phyloP scores from a whole-genome alignment of 2,888 invertebrate genomes.

The Allolobophora icterica region DNA sequence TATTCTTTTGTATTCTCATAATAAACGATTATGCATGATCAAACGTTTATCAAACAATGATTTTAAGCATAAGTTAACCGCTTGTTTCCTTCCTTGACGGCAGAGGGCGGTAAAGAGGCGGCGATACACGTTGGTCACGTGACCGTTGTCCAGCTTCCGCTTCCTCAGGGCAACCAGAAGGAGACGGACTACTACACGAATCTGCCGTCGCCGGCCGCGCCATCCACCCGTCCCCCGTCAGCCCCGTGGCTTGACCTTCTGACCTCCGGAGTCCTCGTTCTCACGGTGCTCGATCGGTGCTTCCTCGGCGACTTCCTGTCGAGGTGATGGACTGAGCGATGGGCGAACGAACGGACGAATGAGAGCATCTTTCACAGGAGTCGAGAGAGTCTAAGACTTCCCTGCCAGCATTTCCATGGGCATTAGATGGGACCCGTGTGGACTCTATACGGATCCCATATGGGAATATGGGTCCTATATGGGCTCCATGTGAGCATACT shows the following conservation, averaged over 20 bases:
- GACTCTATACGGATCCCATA: no score
- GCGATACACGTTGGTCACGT: background rate
- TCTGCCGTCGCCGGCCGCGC: background rate
- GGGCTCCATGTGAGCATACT: no score
- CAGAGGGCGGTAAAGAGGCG: conserved; percentile 2
- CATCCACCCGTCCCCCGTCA: background rate
- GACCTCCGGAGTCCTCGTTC: background rate
- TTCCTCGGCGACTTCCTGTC: background rate
- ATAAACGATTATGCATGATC: no score
- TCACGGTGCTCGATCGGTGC: background rate
- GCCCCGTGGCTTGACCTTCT: background rate
- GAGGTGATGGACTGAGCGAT: conserved; percentile 1
- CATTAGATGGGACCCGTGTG: no score
- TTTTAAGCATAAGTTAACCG: background rate
- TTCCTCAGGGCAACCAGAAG: conserved; percentile 22
- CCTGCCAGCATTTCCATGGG: no score
- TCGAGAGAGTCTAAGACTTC: background rate
- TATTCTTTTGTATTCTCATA: no score
- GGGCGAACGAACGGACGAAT: conserved; percentile 13
- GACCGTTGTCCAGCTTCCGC: conserved; percentile 13
- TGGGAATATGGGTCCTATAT: no score
- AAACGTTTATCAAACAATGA: no score
- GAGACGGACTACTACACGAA: conserved; percentile 19
- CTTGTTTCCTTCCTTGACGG: background rate
- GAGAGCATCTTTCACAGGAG: conserved; percentile 8